These are phyloP conservation scores for Trachymyrmex cornetzi DNA, from an alignment of 1,140 invertebrate genomes.

Conservation along the genomic window DNA sequence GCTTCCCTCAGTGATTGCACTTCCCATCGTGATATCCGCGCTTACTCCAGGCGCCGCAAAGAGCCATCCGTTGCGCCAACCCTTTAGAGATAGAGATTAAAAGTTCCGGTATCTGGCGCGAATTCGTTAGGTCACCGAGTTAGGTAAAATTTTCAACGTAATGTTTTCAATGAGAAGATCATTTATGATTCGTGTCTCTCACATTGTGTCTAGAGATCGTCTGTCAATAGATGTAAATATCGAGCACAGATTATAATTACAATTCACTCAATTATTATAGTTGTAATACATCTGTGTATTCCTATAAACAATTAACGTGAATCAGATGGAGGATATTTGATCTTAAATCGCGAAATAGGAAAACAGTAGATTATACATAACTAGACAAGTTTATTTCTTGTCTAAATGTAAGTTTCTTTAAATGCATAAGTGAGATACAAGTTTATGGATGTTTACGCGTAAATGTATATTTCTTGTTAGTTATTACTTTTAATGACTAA, in stretches of 20 bases:
- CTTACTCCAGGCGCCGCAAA: not conserved
- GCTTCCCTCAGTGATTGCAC: slow-evolving; percentile 13
- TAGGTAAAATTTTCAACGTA: not conserved
- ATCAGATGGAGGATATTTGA: not conserved
- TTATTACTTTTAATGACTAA: not conserved
- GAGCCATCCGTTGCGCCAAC: not conserved
- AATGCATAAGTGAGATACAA: not conserved
- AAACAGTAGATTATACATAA: not conserved
- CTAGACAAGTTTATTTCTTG: not conserved
- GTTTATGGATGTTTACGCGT: not conserved
- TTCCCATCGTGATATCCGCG: not conserved
- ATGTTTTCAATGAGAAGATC: not conserved
- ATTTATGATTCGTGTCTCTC: slow-evolving; percentile 12
- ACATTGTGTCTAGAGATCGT: not conserved
- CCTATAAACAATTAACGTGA: not conserved
- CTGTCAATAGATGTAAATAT: not conserved
- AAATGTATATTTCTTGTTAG: not conserved
- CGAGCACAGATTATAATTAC: not conserved
- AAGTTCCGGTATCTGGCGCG: slow-evolving; percentile 7
- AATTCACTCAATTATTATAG: not conserved
- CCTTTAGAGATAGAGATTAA: not conserved
- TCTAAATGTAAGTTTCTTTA: slow-evolving; percentile 4
- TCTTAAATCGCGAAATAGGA: not conserved
- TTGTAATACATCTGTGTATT: not conserved
- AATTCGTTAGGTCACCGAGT: slow-evolving; percentile 1